A percentile compares a stretch with the other conserved stretches of the same genome.
Conservation (phyloP, 2,888 invertebrate genomes). For the Julus scandinavius region DNA sequence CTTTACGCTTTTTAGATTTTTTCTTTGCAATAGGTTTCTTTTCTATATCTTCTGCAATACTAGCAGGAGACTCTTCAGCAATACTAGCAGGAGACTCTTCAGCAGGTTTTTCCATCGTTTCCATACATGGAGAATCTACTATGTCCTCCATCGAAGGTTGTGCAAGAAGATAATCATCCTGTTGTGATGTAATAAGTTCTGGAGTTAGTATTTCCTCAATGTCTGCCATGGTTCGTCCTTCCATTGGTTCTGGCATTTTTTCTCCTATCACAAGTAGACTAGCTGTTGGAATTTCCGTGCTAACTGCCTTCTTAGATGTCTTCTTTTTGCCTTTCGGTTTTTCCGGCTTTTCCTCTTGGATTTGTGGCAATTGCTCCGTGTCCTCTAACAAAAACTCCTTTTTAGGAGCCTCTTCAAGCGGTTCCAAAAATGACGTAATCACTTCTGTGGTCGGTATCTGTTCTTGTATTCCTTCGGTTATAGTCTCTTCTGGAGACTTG, state of each 20-base stretch:
- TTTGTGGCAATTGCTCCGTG: neutral
- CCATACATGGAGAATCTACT: no score
- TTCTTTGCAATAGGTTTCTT: neutral
- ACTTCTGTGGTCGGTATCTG: neutral
- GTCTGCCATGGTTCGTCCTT: neutral
- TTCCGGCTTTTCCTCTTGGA: neutral
- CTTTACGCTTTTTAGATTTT: neutral
- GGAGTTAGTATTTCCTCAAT: neutral
- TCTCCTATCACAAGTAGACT: neutral
- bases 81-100: neutral
- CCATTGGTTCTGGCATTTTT: neutral
- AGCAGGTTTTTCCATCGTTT: no score
- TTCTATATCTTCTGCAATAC: neutral
- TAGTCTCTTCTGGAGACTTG: neutral
- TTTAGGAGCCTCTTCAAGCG: neutral
- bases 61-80: neutral
- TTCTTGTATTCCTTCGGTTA: neutral
- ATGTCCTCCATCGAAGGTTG: neutral
- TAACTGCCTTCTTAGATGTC: neutral
- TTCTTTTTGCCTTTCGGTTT: neutral
- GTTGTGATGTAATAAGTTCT: neutral
- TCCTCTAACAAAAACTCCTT: neutral
- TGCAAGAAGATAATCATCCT: neutral
- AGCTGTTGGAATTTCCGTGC: neutral
- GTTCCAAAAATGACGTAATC: neutral